phyloP scores from a whole-genome alignment of 2,113 vertebrate species.

The human region GRCh38 chr21:29556501-29557000 shows the following conservation, averaged over 20 bases:
- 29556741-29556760: neutral
- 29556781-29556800: too few relatives aligned
- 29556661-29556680: neutral
- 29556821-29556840: neutral
- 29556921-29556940: neutral
- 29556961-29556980: neutral
- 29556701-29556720: neutral
- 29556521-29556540: neutral
- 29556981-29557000: neutral
- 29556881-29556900: neutral
- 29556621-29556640: neutral
- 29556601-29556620: neutral
- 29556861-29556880: neutral
- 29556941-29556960: neutral
- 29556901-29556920: neutral
- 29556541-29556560: neutral
- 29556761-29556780: too few relatives aligned
- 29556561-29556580: neutral
- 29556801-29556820: neutral
- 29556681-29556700: neutral
- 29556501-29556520: neutral
- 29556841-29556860: neutral
- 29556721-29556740: neutral
- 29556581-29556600: neutral
- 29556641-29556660: neutral